Evolutionary conservation across 2,888 invertebrate genomes (phyloP), one percentile per base, ranked within the genome.

Genomic region (Agrilus mali): DNA sequence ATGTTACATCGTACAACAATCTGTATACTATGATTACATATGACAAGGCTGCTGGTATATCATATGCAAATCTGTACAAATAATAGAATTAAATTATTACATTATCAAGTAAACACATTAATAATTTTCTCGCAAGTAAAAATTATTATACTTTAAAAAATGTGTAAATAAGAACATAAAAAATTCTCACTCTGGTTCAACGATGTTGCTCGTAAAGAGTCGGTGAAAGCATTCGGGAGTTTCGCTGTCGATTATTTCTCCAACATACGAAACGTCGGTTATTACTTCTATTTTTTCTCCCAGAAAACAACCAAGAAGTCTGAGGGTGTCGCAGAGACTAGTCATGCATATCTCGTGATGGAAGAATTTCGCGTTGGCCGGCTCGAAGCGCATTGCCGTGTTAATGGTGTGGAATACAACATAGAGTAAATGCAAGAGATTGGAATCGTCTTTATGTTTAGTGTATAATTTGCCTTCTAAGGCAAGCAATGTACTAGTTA

Each of bases 311-410:
- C 97, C 97, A 39, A 97, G 71, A 35, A 93, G 71, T 14, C 94
- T 76, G 39, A 98, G 73, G 0, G 96, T 93, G 60, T 96, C 93
- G 58, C 93, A 92, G 16, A 98, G 71, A 53, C 90, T 94, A 35
- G 92, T 88, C 67, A 86, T 86, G 57, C 95, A 93, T 50, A 97
- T 89, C 86, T 98, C 97, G 51, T 90, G 86, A 60, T 93, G 85
- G 71, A 98, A 98, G 71, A 94, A 93, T 65, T 94, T 94, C 0
- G 97, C 97, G 66, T 98, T 98, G 0, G 96, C 96, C 2, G 98
- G 98, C 66, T 98, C 98, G 63, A 95, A 98, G 54, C 98, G 75
- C 97, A 98, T 97, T 2, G 96, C 95, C 0, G 95, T 90, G 47
- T 92, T 89, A 52, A 98, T 79, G 0, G 94, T 93, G 60, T 90